These are phyloP conservation scores for Palythoa grandiflora DNA, from an alignment of 92 coral and sea anemone species.

Conservation along the genomic window DNA sequence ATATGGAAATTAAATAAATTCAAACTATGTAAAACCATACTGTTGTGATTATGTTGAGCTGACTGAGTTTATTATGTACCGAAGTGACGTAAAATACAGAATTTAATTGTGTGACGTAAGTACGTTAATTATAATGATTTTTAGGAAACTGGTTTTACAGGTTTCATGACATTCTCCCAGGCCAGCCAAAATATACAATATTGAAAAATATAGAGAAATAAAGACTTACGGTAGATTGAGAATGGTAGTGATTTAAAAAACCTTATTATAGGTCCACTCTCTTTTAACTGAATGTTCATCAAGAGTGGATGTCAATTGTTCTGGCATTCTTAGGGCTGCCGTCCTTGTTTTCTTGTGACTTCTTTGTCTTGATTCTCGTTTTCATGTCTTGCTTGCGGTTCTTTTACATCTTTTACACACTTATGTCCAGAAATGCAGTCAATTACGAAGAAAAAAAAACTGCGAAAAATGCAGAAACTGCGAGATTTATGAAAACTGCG, in stretches of 20 bases:
- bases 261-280: background rate
- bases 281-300: background rate
- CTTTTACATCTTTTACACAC: background rate
- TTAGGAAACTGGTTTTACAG: too few relatives aligned
- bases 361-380: background rate
- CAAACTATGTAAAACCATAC: too few relatives aligned
- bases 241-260: background rate
- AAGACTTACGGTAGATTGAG: background rate
- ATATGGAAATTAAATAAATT: too few relatives aligned
- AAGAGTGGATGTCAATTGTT: background rate
- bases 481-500: too few relatives aligned
- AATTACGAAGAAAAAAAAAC: too few relatives aligned
- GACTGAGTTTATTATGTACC: too few relatives aligned
- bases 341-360: background rate
- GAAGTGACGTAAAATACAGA: too few relatives aligned
- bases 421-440: too few relatives aligned
- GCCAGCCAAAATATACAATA: conserved; percentile 2
- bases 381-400: background rate
- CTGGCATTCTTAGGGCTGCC: background rate
- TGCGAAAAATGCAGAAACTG: too few relatives aligned
- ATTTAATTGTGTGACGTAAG: too few relatives aligned
- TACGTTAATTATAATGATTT: too few relatives aligned
- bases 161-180: conserved; percentile 3
- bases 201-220: background rate
- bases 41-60: too few relatives aligned